Conservation (phyloP, 2,888 invertebrate genomes). For the Limulus polyphemus region DNA sequence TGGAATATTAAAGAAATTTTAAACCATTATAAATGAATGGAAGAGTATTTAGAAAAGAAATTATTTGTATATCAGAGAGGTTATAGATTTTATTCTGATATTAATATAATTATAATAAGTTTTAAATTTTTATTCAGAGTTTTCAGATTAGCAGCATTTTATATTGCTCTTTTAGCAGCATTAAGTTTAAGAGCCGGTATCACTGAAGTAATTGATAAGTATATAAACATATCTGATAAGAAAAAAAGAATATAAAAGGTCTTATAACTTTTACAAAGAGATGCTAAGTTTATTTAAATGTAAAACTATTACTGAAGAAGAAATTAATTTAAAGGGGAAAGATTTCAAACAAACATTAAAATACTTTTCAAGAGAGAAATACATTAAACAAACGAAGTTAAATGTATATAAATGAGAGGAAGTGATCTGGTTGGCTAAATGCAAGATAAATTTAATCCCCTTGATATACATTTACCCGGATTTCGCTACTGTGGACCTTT, state of each 20-base stretch:
- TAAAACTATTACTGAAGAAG: conserved; percentile 4
- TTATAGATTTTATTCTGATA: neutral
- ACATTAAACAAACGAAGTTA: neutral
- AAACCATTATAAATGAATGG: neutral
- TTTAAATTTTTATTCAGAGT: neutral
- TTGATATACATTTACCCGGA: conserved; percentile 12
- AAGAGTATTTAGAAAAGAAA: conserved; percentile 6
- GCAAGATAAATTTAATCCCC: neutral
- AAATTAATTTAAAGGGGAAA: conserved; percentile 1
- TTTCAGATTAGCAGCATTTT: neutral
- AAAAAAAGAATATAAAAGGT: conserved; percentile 10
- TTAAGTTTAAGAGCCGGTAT: neutral
- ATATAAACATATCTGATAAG: conserved; percentile 4
- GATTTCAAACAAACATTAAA: neutral
- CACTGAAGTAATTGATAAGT: conserved; percentile 3
- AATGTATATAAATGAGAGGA: conserved; percentile 5
- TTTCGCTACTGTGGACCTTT: conserved; percentile 1
- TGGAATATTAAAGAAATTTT: conserved; percentile 7
- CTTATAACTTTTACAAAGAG: conserved; percentile 2
- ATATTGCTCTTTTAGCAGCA: too few relatives aligned
- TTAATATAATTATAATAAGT: conserved; percentile 1
- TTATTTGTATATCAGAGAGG: conserved; percentile 5
- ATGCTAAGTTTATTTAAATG: conserved; percentile 5
- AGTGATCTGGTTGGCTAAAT: neutral
- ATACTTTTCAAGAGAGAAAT: conserved; percentile 1